These are phyloP conservation scores for Nomada fabriciana DNA, from an alignment of 2,888 invertebrate genomes.

Conservation along the genomic window DNA sequence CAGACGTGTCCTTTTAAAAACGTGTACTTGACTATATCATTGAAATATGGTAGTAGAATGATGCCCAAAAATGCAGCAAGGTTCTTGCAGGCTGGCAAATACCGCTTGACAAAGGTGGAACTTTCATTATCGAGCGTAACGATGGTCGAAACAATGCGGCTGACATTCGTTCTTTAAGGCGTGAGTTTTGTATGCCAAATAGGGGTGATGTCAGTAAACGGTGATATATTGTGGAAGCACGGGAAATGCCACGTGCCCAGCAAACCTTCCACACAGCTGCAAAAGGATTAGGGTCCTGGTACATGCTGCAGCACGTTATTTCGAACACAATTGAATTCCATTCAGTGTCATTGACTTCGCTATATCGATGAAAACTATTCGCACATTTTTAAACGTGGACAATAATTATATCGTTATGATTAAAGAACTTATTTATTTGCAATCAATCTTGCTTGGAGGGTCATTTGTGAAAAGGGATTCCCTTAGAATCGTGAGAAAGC, in stretches of 20 bases:
- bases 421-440: not conserved
- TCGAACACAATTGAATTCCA: conserved; percentile 64
- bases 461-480: not conserved
- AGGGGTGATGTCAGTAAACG: conserved; percentile 78
- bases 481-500: no score
- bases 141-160: conserved; percentile 80
- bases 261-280: conserved; percentile 62
- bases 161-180: conserved; percentile 71
- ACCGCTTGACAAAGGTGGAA: conserved; percentile 39
- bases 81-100: conserved; percentile 9
- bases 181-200: conserved; percentile 69
- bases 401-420: not conserved
- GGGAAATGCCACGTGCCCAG: conserved; percentile 80
- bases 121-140: conserved; percentile 79
- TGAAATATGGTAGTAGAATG: not conserved
- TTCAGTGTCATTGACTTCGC: conserved; percentile 31
- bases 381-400: not conserved
- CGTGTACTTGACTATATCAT: not conserved
- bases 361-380: conserved; percentile 31
- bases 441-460: not conserved
- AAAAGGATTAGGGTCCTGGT: conserved; percentile 74
- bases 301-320: conserved; percentile 63
- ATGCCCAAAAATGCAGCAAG: not conserved
- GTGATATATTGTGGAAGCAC: conserved; percentile 80
- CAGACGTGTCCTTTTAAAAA: conserved; percentile 2